Percentiles rank a stretch among this genome's conserved stretches.
Evolutionary conservation across 2,797 vertebrate species (phyloP).

Genomic region (Uromys caudimaculatus): DNA sequence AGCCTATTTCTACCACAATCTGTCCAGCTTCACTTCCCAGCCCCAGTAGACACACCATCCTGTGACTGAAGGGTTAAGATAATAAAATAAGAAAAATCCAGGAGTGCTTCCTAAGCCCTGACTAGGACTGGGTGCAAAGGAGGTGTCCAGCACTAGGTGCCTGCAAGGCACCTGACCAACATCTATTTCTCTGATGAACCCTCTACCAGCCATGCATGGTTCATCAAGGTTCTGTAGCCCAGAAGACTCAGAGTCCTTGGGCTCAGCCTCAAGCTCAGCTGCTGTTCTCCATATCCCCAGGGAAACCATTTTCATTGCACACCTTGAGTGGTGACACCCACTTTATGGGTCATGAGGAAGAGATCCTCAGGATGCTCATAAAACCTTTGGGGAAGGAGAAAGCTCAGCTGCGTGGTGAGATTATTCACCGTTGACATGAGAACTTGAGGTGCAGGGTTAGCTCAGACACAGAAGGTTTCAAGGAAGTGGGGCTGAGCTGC

Average conservation of each 20-base stretch:
- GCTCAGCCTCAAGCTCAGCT: not conserved
- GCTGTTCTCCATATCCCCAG: not conserved
- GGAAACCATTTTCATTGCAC: not conserved
- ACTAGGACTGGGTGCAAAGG: not conserved
- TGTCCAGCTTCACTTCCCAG: not conserved
- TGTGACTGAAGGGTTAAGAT: not conserved
- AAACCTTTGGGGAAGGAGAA: not conserved
- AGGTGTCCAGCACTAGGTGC: not conserved
- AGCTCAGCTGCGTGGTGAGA: not conserved
- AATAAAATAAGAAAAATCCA: not conserved
- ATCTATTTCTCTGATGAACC: not conserved
- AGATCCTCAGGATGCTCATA: not conserved
- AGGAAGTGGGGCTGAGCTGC: not conserved
- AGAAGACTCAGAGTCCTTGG: not conserved
- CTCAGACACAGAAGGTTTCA: slow-evolving; percentile 29
- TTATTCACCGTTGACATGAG: not conserved
- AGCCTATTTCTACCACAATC: not conserved
- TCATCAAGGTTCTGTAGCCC: not conserved
- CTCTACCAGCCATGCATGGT: not conserved
- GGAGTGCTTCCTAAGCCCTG: not conserved
- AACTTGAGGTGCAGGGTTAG: not conserved
- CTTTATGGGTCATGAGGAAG: not conserved
- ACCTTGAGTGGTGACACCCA: not conserved
- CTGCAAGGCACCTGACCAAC: not conserved
- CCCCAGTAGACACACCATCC: not conserved